Base-by-base conservation (phyloP, 2,797 vertebrate genomes). In the Myripristis murdjan region DNA sequence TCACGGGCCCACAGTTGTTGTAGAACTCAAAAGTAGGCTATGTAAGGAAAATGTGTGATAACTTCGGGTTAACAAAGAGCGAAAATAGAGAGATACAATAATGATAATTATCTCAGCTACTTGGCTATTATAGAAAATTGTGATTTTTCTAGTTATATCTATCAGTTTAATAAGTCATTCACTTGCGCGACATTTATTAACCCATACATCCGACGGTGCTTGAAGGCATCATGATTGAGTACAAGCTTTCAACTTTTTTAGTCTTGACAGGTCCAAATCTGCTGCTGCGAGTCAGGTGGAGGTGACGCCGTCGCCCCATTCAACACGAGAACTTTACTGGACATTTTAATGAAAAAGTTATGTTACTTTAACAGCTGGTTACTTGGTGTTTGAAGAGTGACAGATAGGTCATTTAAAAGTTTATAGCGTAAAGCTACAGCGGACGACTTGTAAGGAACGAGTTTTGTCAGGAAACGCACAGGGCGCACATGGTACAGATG, bases 151-250 rank as follows among this genome's bases (percentile, higher is more conserved):
- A 9, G 33, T 35, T 2, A 1, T 35, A 35, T 39, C 39, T 39
- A 39, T 2, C 11, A 14, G 11, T 14, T 14, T 39, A 37, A 3
- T 39, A 1, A 3, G 15, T 44, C 41, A 5, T 44, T 16, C 16
- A n/a, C 6, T n/a, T 18, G 18, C 18, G n/a, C 18, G 3, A 22
- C 1, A 18, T 0, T 3, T 1, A 3, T 3, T 1, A 18, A 39
- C 14, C 4, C 16, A 49, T n/a, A 67, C 48, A 1, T 78, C 73
- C 77, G 61, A 74, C 51, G 39, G 0, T 15, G 15, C 60, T 0
- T 83, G 67, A 88, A 90, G 1, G 86, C 79, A 54, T 0, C 88
- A 1, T 11, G 41, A 39, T 2, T 31, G 51, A 70, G 60, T 4
- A 12, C 72, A 43, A 16, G 1, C 58, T 79, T 60, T 79, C 79